Evolutionary conservation across 2,888 invertebrate genomes (phyloP).

Genomic region (Micoletzkya japonica): DNA sequence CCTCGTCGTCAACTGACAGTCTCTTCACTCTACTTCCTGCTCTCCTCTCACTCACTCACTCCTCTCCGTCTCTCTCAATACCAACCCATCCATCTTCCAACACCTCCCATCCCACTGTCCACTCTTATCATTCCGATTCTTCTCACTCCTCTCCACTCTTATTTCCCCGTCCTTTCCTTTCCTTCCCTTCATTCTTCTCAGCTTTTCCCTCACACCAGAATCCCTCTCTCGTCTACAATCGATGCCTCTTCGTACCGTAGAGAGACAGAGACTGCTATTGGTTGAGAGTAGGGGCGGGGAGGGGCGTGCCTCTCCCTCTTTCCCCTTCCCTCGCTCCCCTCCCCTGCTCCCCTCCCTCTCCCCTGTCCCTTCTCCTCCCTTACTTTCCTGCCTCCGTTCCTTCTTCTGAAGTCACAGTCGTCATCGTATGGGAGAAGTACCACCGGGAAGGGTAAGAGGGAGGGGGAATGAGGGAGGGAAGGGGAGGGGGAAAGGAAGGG

Average conservation of each 20-base stretch:
- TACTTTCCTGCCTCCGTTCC: background rate
- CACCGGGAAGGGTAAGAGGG: background rate
- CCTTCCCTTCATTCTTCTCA: background rate
- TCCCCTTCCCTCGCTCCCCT: constrained; percentile 4
- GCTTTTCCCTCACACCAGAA: background rate
- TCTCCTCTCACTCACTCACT: background rate
- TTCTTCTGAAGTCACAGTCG: background rate
- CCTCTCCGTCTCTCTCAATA: background rate
- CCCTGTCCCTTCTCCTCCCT: background rate
- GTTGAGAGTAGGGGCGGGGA: background rate
- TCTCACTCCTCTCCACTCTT: background rate
- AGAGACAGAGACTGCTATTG: constrained; percentile 16
- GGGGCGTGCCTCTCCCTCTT: constrained; percentile 13
- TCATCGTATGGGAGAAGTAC: background rate
- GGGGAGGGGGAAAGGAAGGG: background rate
- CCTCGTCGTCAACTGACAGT: too few relatives aligned
- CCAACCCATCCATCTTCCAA: background rate
- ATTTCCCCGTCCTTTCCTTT: background rate
- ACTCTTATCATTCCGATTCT: constrained; percentile 4
- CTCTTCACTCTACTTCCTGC: too few relatives aligned
- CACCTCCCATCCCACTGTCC: background rate
- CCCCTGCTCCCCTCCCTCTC: background rate
- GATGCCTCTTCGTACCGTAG: too few relatives aligned
- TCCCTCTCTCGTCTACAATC: too few relatives aligned
- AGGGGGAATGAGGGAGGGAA: constrained; percentile 3